phyloP scores from a whole-genome alignment of 2,797 vertebrate genomes.

The Sebastes flavidus region DNA sequence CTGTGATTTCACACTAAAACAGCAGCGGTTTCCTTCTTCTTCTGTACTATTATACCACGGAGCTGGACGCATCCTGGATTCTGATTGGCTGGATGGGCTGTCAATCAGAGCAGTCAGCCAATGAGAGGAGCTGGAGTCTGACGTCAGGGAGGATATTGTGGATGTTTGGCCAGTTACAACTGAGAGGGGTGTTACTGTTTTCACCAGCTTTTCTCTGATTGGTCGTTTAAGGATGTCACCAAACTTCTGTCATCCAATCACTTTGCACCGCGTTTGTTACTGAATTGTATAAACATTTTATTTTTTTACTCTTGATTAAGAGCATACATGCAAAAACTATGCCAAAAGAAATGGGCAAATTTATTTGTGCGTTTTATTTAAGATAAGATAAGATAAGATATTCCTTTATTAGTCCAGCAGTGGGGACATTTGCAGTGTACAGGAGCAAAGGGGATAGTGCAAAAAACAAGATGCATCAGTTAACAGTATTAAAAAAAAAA shows the following conservation, averaged over 20 bases:
- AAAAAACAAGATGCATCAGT: too few relatives aligned
- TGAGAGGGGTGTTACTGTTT: background rate
- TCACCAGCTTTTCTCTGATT: slow-evolving; percentile 39
- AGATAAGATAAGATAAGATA: too few relatives aligned
- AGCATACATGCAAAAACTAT: too few relatives aligned
- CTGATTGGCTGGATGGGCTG: slow-evolving; percentile 60
- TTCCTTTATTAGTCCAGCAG: too few relatives aligned
- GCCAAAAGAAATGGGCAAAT: background rate
- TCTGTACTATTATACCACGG: slow-evolving; percentile 68
- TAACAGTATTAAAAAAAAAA: too few relatives aligned
- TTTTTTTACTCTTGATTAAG: background rate
- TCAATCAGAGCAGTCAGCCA: slow-evolving; percentile 41
- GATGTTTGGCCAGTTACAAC: slow-evolving; percentile 41
- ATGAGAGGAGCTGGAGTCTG: background rate
- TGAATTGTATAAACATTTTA: slow-evolving; percentile 4
- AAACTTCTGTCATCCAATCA: slow-evolving; percentile 58
- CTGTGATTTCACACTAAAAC: slow-evolving; percentile 66
- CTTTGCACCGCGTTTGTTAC: slow-evolving; percentile 69
- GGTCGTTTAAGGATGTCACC: slow-evolving; percentile 19
- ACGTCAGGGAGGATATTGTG: slow-evolving; percentile 13
- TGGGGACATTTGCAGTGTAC: too few relatives aligned
- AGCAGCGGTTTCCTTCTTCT: slow-evolving; percentile 64
- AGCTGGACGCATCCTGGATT: slow-evolving; percentile 17
- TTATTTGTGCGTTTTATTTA: too few relatives aligned
- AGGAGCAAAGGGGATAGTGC: too few relatives aligned